Percentiles rank a stretch among this genome's conserved stretches.
phyloP scores from a whole-genome alignment of 2,113 vertebrate genomes.

The Hippocampus abdominalis region DNA sequence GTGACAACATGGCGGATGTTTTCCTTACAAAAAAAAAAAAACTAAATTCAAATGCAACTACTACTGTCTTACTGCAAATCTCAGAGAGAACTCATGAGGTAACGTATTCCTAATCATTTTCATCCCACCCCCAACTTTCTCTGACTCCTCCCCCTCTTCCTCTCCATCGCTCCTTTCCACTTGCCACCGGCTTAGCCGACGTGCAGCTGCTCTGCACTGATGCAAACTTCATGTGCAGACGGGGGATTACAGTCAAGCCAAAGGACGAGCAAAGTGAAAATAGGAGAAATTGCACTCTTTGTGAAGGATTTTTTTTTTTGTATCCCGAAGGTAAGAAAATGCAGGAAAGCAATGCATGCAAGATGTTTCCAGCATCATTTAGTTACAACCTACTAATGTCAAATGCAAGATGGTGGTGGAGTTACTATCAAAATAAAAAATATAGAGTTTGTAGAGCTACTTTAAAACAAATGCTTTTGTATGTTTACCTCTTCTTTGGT shows the following conservation, averaged over 20 bases:
- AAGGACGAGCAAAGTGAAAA: background rate
- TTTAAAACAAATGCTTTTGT: background rate
- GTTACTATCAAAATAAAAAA: background rate
- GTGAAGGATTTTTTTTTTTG: background rate
- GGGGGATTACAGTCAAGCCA: conserved; percentile 29
- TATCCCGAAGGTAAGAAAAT: conserved; percentile 24
- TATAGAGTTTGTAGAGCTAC: background rate
- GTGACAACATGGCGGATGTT: background rate
- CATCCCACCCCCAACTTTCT: conserved; percentile 26
- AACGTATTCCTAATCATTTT: background rate
- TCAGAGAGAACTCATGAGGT: background rate
- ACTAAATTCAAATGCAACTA: background rate
- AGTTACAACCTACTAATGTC: background rate
- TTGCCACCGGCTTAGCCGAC: conserved; percentile 19
- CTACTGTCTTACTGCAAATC: background rate
- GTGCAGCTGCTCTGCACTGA: background rate
- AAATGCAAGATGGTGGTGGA: background rate
- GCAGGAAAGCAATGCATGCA: background rate
- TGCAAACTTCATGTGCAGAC: conserved; percentile 8
- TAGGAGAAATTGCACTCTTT: background rate
- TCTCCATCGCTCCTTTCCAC: conserved; percentile 32
- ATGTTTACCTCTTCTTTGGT: background rate
- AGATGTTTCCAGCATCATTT: background rate
- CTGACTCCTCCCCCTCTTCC: conserved; percentile 10
- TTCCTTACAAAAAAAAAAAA: background rate